Base-by-base conservation (phyloP, 2,113 vertebrate genomes). In the Indri indri region DNA sequence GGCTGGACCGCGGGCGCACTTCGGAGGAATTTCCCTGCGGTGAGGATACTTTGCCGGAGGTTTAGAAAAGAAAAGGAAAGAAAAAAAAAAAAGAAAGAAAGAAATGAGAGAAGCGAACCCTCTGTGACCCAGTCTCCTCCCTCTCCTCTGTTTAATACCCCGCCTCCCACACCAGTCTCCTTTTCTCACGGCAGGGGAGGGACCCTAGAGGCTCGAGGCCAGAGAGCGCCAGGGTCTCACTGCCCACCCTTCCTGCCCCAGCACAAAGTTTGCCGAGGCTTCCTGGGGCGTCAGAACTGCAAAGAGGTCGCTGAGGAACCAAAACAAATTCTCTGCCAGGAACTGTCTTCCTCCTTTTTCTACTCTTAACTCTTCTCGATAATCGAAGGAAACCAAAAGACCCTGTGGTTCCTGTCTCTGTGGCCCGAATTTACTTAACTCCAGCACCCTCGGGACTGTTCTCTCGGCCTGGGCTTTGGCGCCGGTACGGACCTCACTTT, bases 151-250 rank as follows among this genome's bases (percentile, higher is more conserved):
- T 63, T 34, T 34, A 61, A 32, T 6, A 18, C 34, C 23, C 20
- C 17, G 30, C 30, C 27, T 1, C 45, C 42, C 10, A 3, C 10
- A 57, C 12, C 7, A 2, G 18, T 8, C 65, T 27, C 8, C 40
- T 37, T 65, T 42, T 63, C 57, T 12, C 22, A 0, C 13, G 17
- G 23, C 18, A 6, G 2, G 40, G 8, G 22, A 74, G n/a, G 32
- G 2, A 82, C 30, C 7, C 0, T 0, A 95, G 34, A 74, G 32
- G 34, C 34, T 6, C 0, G 25, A 45, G 45, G 8, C 7, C 0
- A 0, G 11, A 34, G 20, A 34, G n/a, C 9, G 22, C 34, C 4
- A 0, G 47, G 12, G 32, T 12, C 59, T 61, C 45, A 20, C 42
- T 16, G 3, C 27, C 57, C 18, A 34, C 63, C 52, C 25, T 20